Evolutionary conservation across 2,888 invertebrate genomes (phyloP).

Genomic region (Pristionchus maxplancki): DNA sequence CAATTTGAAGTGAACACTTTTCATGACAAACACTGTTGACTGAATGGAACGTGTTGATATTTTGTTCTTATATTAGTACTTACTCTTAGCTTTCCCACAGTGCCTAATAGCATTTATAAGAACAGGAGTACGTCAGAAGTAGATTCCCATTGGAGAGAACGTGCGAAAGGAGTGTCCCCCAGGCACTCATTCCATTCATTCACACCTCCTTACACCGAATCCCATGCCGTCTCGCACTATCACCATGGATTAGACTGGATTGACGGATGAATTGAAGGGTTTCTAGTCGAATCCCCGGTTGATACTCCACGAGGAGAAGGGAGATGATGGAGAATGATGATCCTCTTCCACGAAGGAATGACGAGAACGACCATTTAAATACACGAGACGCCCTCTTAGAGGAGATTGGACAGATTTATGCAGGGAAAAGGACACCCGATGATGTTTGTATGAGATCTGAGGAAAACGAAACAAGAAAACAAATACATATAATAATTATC

Average conservation of each 20-base stretch:
- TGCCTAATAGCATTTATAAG: background rate
- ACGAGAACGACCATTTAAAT: background rate
- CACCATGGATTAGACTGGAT: background rate
- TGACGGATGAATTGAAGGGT: background rate
- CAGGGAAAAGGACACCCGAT: background rate
- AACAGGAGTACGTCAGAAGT: background rate
- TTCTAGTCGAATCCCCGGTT: background rate
- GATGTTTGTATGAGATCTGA: constrained; percentile 24
- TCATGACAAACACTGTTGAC: background rate
- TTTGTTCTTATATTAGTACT: background rate
- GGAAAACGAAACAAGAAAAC: background rate
- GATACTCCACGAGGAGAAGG: constrained; percentile 7
- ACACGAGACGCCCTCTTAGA: background rate
- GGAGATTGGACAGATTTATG: background rate
- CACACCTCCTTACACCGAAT: background rate
- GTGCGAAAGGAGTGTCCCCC: background rate
- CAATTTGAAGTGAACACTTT: background rate
- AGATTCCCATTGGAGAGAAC: background rate
- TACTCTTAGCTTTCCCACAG: background rate
- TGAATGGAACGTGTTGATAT: background rate
- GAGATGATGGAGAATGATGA: background rate
- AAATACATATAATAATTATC: background rate
- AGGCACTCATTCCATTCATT: background rate
- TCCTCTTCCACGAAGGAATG: background rate
- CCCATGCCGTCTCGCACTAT: background rate